These are phyloP conservation scores for Ptychoptera contaminata DNA, from an alignment of 2,888 invertebrate species.

Conservation along the genomic window DNA sequence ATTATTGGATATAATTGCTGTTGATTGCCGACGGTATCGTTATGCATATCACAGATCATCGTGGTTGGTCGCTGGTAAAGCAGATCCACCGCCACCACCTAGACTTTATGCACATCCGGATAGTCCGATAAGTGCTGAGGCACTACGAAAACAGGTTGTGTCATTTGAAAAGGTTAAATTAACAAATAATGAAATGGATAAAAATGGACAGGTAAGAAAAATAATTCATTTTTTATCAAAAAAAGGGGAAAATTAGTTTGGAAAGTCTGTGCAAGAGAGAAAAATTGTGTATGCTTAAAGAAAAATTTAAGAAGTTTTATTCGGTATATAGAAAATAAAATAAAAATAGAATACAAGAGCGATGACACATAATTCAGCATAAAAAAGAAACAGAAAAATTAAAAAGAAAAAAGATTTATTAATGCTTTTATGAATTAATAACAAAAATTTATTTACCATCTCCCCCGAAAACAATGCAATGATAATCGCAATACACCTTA, in stretches of 20 bases:
- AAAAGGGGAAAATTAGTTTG: not conserved
- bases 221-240: not conserved
- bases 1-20: constrained; percentile 89
- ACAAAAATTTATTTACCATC: no score
- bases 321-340: no score
- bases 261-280: no score
- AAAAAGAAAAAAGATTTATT: no score
- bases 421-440: no score
- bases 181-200: constrained; percentile 96
- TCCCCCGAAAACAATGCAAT: no score
- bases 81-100: constrained; percentile 89
- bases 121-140: constrained; percentile 89
- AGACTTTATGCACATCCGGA: constrained; percentile 93
- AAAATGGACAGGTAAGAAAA: constrained; percentile 76
- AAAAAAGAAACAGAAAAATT: no score
- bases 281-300: no score
- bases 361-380: no score
- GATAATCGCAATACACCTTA: no score
- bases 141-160: constrained; percentile 89
- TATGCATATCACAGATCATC: constrained; percentile 98
- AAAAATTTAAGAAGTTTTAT: no score
- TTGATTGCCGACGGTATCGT: constrained; percentile 90
- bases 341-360: no score
- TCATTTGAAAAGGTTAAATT: constrained; percentile 97
- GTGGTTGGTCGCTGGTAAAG: constrained; percentile 96